Evolutionary conservation across 2,797 vertebrate genomes (phyloP), one percentile per base, ranked within the genome.

Genomic region (Botia almorhae): DNA sequence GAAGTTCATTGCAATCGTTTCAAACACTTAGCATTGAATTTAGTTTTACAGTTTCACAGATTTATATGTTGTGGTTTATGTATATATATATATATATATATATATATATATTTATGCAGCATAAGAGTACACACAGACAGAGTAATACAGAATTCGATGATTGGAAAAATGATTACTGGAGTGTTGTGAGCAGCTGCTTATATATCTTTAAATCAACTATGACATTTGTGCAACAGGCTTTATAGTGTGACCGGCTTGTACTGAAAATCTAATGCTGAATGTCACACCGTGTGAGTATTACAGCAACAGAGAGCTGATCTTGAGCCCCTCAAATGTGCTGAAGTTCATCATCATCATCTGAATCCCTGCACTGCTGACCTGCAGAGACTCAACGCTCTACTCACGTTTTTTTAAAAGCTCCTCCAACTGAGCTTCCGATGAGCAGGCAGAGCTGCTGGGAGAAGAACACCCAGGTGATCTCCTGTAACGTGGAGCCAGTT

Each of bases 401-500:
- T 26, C 91, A 99, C 98, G 96, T 97, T 89, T 92, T 95, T 87
- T 96, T 98, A 91, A 98, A 98, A 89, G 95, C 53, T 23, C 97
- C 97, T 43, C 94, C 95, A 12, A 97, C 53, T 48, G 96, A 95
- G 91, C 96, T 98, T 82, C 98, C 98, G 85, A 98, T 89, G 86
- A 99, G 92, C 87, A 98, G 89, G 91, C 96, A 97, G 90, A 97
- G 94, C 92, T 98, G 97, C 92, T 99, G 97, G 16, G 96, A 90
- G 87, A 99, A 99, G 91, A 99, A 99, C 14, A 98, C 97, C 97
- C 97, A 99, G 87, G 97, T 97, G 87, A 99, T 97, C 90, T 98
- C 93, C 80, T 95, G 93, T 67, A 99, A 94, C 2, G 96, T 96
- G 82, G 96, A 98, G 83, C 95, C 93, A 21, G 98, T 99, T 91